Conservation (phyloP, 2,113 vertebrate genomes). For the Ammodytes marinus region DNA sequence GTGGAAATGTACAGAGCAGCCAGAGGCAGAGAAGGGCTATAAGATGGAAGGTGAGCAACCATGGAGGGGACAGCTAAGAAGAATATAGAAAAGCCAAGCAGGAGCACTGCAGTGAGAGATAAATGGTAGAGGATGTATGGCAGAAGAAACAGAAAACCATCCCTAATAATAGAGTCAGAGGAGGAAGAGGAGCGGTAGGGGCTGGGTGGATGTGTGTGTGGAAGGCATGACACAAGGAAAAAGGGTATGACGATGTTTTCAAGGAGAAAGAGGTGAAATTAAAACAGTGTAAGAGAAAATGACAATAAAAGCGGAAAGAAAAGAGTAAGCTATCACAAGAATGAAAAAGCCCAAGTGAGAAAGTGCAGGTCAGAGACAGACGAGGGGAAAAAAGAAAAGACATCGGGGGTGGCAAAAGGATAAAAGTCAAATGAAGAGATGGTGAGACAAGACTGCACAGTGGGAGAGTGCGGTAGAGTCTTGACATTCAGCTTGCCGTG, state of each 20-base stretch:
- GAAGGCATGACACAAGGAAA: background rate
- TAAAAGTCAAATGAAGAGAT: conserved; percentile 53
- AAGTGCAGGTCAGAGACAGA: background rate
- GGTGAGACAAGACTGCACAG: conserved; percentile 8
- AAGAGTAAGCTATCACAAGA: background rate
- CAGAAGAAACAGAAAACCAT: conserved; percentile 22
- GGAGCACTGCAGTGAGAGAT: conserved; percentile 17
- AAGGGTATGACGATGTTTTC: conserved; percentile 11
- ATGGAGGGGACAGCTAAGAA: conserved; percentile 33
- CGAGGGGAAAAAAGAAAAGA: background rate
- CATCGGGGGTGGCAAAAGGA: background rate
- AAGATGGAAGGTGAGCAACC: conserved; percentile 59
- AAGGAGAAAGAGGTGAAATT: conserved; percentile 12
- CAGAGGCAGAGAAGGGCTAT: conserved; percentile 50
- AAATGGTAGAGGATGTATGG: conserved; percentile 39
- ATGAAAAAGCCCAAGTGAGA: background rate
- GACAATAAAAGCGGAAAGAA: background rate
- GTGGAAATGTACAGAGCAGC: conserved; percentile 65
- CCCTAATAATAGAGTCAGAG: conserved; percentile 6
- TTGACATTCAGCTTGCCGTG: conserved; percentile 35
- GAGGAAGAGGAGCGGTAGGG: conserved; percentile 7
- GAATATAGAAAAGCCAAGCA: conserved; percentile 33
- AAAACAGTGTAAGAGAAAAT: conserved; percentile 3
- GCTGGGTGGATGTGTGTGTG: background rate
- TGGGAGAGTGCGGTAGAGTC: conserved; percentile 5